Conservation (phyloP, 1,140 invertebrate genomes). For the Wiebesia pumilae region DNA sequence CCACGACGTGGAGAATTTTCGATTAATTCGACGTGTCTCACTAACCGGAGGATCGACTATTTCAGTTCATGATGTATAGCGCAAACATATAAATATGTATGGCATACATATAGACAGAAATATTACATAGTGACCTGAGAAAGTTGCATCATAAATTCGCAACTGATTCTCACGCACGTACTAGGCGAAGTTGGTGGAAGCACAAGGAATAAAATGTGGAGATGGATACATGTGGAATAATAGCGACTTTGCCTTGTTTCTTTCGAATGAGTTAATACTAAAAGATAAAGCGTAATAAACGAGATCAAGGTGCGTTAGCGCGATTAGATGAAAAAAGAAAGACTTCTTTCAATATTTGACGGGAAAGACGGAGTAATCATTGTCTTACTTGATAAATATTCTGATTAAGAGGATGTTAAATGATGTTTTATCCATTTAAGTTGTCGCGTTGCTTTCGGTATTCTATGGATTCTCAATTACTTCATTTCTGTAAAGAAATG, state of each 20-base stretch:
- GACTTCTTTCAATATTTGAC: too few relatives aligned
- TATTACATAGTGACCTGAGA: neutral
- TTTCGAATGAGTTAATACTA: too few relatives aligned
- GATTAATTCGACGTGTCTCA: neutral
- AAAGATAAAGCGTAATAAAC: too few relatives aligned
- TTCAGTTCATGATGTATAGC: constrained; percentile 39
- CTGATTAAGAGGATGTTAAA: constrained; percentile 26
- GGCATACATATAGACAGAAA: neutral
- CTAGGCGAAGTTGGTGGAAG: too few relatives aligned
- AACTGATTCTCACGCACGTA: too few relatives aligned
- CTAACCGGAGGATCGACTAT: constrained; percentile 32
- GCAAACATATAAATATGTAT: neutral
- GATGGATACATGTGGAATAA: too few relatives aligned
- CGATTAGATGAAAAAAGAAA: neutral
- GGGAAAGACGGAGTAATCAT: neutral
- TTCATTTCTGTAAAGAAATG: too few relatives aligned
- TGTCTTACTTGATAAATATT: constrained; percentile 35
- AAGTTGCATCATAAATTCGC: too few relatives aligned
- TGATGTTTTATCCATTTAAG: constrained; percentile 11
- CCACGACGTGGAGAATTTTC: neutral
- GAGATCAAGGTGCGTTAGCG: neutral
- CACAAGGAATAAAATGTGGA: too few relatives aligned
- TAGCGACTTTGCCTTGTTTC: too few relatives aligned
- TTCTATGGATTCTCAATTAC: neutral
- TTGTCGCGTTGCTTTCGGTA: neutral